Percentiles rank a stretch among this genome's conserved stretches.
Conservation (phyloP, 2,113 vertebrate genomes). For the Bos taurus region ARS-UCD2.0 NC_037345.1:22672501-22673000, state of each 20-base stretch:
- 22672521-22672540: neutral
- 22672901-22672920: rapidly evolving
- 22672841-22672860: neutral
- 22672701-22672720: neutral
- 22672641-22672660: neutral
- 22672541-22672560: neutral
- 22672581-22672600: neutral
- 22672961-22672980: neutral
- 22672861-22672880: rapidly evolving
- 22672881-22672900: neutral
- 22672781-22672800: neutral
- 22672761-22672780: neutral
- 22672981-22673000: neutral
- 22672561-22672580: no score
- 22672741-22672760: neutral
- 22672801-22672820: neutral
- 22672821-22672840: neutral
- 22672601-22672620: neutral
- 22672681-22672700: neutral
- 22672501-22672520: neutral
- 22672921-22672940: neutral
- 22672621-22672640: neutral
- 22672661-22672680: neutral
- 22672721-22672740: neutral
- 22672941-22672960: neutral